phyloP scores from a whole-genome alignment of 2,113 vertebrate genomes.

The Plotosus lineatus region DNA sequence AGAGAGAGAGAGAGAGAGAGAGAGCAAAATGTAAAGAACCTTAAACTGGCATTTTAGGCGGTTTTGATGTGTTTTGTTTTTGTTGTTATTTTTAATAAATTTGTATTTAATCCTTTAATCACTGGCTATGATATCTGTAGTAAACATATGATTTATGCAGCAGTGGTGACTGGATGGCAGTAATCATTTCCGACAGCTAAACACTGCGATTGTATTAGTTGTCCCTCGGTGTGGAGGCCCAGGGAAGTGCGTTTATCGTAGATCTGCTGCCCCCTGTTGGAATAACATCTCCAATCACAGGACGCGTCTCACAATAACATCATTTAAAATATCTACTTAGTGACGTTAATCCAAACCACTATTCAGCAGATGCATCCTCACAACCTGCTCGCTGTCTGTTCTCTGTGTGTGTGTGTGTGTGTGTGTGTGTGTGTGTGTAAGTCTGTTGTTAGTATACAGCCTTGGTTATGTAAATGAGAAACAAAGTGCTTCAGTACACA shows the following conservation, averaged over 20 bases:
- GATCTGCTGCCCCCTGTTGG: conserved; percentile 50
- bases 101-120: not conserved
- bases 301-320: not conserved
- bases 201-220: not conserved
- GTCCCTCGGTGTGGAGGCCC: no score
- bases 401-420: not conserved
- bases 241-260: not conserved
- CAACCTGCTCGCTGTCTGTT: no score
- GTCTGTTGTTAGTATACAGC: no score
- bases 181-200: not conserved
- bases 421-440: no score
- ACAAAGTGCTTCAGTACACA: no score
- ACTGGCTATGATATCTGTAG: not conserved
- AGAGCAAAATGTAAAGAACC: not conserved
- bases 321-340: not conserved
- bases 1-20: no score
- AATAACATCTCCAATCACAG: not conserved
- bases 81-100: not conserved
- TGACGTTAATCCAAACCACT: not conserved
- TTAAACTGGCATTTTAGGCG: not conserved
- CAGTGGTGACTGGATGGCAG: not conserved
- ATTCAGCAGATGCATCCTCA: no score
- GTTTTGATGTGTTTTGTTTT: no score
- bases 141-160: not conserved
- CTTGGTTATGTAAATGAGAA: no score